Evolutionary conservation across 2,113 vertebrate genomes (phyloP), one percentile per base, ranked within the genome.

Genomic region (Cyprinus carpio): DNA sequence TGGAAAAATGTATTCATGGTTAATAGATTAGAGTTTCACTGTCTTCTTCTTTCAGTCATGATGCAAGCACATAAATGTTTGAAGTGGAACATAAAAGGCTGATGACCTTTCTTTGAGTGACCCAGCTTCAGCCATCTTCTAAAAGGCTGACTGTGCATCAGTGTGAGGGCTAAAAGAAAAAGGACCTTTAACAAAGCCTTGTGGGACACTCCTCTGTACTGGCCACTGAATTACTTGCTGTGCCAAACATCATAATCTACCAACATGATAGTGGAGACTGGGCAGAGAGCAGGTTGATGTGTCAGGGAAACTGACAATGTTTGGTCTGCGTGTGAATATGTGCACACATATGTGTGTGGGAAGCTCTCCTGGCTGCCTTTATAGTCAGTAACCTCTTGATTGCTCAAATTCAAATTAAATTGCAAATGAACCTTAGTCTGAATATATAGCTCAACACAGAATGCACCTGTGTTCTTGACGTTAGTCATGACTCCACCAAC

Each of bases 21-120:
- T 34, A 25, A 23, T 43, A 67, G 9, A 34, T 74, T 46, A 40
- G 27, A 74, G 85, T 85, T 67, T 85, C 82, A 82, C 29, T 85
- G 87, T 86, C 54, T 83, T 18, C 11, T 84, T 18, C 16, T 84
- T 85, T 84, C 81, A 88, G 86, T 85, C 78, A 81, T 37, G 86
- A 87, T 43, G 79, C 82, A 79, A 88, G 89, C 15, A 81, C 29
- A 77, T 37, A 67, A 80, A 72, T 71, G 87, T 94, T 93, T 94
- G 89, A 92, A 92, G 89, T 88, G 87, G 88, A 89, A 93, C 87
- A 93, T 92, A 88, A 94, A 88, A 94, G 89, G 87, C 64, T 85
- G 84, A 6, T 92, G 91, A 94, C 94, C 93, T 94, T 95, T 95
- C 93, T 91, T 91, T 94, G 88, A 91, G 87, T 87, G 90, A 88